phyloP scores from a whole-genome alignment of 1,140 invertebrate genomes.

The Ylistrum balloti region DNA sequence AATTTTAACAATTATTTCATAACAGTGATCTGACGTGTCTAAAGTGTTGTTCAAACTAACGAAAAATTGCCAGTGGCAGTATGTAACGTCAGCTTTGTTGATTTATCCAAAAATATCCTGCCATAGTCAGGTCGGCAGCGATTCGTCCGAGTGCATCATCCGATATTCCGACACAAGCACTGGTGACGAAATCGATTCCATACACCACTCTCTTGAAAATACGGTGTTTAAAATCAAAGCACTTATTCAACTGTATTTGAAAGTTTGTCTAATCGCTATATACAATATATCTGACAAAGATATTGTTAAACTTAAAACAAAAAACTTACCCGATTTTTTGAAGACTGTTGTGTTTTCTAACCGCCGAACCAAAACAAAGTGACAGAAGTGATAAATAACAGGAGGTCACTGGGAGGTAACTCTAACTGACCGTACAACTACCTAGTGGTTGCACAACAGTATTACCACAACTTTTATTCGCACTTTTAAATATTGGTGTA shows the following conservation, averaged over 20 bases:
- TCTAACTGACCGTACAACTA: background rate
- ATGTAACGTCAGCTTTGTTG: background rate
- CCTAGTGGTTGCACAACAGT: background rate
- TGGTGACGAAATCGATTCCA: slow-evolving; percentile 17
- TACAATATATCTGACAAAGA: background rate
- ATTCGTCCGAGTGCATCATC: background rate
- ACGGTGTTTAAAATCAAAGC: background rate
- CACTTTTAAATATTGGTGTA: background rate
- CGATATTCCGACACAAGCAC: background rate
- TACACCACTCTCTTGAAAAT: background rate
- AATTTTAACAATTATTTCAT: too few relatives aligned
- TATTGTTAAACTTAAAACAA: background rate
- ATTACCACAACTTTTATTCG: background rate
- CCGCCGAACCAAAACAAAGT: slow-evolving; percentile 37
- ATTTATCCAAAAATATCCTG: slow-evolving; percentile 1
- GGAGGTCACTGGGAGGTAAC: background rate
- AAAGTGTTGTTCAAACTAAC: too few relatives aligned
- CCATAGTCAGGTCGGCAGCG: background rate
- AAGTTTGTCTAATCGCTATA: background rate
- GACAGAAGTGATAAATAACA: slow-evolving; percentile 11
- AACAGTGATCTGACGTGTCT: too few relatives aligned
- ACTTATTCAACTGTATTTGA: background rate
- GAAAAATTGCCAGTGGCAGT: background rate
- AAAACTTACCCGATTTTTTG: background rate
- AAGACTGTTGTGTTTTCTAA: background rate